Percentiles rank a stretch among this genome's conserved stretches.
phyloP scores from a whole-genome alignment of 2,113 vertebrate species.

The Mormyrus iriodes region DNA sequence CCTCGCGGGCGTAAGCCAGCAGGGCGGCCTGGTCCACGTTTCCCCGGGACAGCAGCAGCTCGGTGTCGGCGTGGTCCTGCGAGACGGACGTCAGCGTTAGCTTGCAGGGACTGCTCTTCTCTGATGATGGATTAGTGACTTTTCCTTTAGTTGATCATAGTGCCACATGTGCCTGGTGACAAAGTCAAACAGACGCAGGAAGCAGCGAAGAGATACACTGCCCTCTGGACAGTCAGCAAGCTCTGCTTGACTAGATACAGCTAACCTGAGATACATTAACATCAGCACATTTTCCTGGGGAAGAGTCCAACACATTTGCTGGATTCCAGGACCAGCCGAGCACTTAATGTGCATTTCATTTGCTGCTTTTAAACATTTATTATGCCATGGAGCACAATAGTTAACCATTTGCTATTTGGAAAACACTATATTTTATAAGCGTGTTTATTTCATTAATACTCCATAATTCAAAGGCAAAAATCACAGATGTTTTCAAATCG shows the following conservation, averaged over 20 bases:
- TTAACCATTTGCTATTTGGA: not conserved
- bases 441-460: not conserved
- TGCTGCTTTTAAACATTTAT: not conserved
- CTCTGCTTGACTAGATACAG: not conserved
- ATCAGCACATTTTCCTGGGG: not conserved
- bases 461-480: not conserved
- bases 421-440: not conserved
- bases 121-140: too few relatives aligned
- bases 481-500: not conserved
- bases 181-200: not conserved
- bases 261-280: not conserved
- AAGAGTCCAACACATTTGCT: not conserved
- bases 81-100: not conserved
- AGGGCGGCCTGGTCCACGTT: conserved; percentile 93
- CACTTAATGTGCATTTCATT: not conserved
- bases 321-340: not conserved
- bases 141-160: not conserved
- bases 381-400: not conserved
- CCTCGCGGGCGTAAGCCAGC: conserved; percentile 83
- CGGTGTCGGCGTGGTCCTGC: conserved; percentile 89
- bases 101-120: not conserved
- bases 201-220: not conserved
- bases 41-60: conserved; percentile 82
- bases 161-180: not conserved
- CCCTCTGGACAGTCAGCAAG: not conserved